Base-by-base conservation (phyloP, 2,113 vertebrate genomes). In the Chlorodrepanis virens region DNA sequence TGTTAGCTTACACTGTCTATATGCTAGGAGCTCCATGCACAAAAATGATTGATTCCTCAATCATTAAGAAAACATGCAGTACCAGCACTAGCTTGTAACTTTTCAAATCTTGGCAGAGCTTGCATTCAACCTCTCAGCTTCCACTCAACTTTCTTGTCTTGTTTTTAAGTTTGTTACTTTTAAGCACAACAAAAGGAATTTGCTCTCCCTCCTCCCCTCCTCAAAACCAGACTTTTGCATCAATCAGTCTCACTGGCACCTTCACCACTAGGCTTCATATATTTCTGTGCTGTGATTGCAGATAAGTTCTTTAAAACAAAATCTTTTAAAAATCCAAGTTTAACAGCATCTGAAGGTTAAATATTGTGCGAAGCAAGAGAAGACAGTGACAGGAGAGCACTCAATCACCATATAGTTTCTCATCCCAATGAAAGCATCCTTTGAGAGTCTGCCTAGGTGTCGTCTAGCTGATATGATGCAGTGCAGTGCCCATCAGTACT, bases 361-460 rank as follows among this genome's bases (percentile, higher is more conserved):
- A 94, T 70, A 44, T 44, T 81, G 71, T 44, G 52, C 82, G 68
- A 91, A 93, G 70, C 3, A 2, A 91, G 75, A 74, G 76, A 88
- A 95, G 90, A 81, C 63, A 77, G 82, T 72, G 85, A 96, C 82
- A 94, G 85, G 44, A 95, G 52, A 67, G 42, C 87, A 86, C 44
- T 95, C 82, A 59, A 70, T 93, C 94, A 77, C 56, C 1, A 0
- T 87, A 17, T 33, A 76, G 42, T 35, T 94, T 93, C 87, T 64
- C 64, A 90, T 94, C 60, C 56, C 52, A 77, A 18, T 83, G 85
- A 96, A 96, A 75, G 79, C 68, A 81, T 71, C 75, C 82, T 94
- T 96, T 94, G 87, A 94, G 93, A 83, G 59, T 40, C 40, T 97
- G 94, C 93, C 93, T 93, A 94, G 93, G 95, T 95, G 88, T 93